Base-by-base conservation (phyloP, 2,797 vertebrate genomes). In the Artibeus jamaicensis region DNA sequence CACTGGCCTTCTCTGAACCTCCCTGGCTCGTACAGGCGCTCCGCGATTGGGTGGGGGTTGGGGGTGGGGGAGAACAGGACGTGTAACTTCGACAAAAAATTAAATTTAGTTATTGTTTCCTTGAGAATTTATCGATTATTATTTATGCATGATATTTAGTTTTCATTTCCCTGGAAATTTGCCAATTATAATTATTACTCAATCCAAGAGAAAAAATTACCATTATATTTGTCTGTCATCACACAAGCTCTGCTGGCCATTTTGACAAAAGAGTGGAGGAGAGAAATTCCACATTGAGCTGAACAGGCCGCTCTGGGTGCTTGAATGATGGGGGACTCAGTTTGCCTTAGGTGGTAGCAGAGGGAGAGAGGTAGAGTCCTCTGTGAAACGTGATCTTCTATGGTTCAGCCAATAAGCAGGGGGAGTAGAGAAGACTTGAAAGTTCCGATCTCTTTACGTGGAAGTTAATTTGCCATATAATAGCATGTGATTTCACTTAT, bases 241-340 rank as follows among this genome's bases (percentile, higher is more conserved):
- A 2, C 7, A 32, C 26, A 71, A 78, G 16, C 37, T 83, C n/a
- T n/a, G 4, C n/a, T 53, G 57, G 5, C 8, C 16, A 8, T 34
- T 89, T 71, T 22, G 37, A 18, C 8, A 2, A 9, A 42, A n/a
- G 32, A n/a, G 5, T 0, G 2, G 19, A 77, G 11, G 22, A 19
- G 73, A 68, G 2, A 9, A 29, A 79, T 4, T 24, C 16, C 11
- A 8, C 9, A 21, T 4, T 7, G 9, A 37, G 21, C 15, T 9
- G 19, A 24, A 6, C 9, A 7, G 10, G 9, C 0, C 1, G 14
- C 2, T 0, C 4, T 19, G 18, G 16, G 2, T 2, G 37, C 14
- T 11, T 1, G 2, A 7, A 2, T 2, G 21, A 2, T 4, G 8
- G 12, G 10, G 9, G 3, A 1, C 5, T 1, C 15, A 0, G 1